Evolutionary conservation across 2,888 invertebrate species (phyloP).

Genomic region (Crematogaster levior): DNA sequence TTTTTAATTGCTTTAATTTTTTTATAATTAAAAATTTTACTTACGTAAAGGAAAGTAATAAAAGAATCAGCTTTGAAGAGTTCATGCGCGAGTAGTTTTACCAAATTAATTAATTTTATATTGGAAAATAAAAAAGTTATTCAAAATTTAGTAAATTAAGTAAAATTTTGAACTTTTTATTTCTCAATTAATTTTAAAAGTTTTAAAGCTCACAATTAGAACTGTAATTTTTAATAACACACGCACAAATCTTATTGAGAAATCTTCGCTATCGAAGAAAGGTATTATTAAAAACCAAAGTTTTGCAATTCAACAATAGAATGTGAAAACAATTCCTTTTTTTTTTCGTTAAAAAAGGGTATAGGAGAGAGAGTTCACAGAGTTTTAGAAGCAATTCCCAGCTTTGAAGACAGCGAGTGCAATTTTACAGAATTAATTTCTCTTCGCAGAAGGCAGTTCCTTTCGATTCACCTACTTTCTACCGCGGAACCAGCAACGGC

Average conservation of each 20-base stretch:
- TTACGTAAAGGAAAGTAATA: no score
- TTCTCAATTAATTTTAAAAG: no score
- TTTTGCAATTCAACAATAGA: neutral
- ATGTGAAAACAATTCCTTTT: constrained; percentile 3
- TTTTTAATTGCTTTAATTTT: neutral
- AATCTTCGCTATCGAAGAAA: neutral
- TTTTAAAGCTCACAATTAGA: no score
- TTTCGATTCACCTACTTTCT: constrained; percentile 38
- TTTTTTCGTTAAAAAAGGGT: neutral
- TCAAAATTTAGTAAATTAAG: no score
- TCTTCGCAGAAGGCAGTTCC: constrained; percentile 11
- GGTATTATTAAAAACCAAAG: neutral
- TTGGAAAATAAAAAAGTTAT: no score
- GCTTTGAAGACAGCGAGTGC: constrained; percentile 18
- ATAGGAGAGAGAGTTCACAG: neutral
- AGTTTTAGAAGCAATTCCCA: constrained; percentile 20
- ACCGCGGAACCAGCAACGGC: constrained; percentile 18
- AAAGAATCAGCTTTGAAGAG: no score
- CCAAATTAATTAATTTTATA: constrained; percentile 83
- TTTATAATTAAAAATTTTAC: neutral
- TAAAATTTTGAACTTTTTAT: no score
- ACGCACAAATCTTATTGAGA: neutral
- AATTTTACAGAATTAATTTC: constrained; percentile 40
- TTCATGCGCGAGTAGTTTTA: neutral
- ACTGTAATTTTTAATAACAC: no score